These are phyloP conservation scores for Eugnorisma glareosa DNA, from an alignment of 2,888 invertebrate genomes.

Conservation along the genomic window DNA sequence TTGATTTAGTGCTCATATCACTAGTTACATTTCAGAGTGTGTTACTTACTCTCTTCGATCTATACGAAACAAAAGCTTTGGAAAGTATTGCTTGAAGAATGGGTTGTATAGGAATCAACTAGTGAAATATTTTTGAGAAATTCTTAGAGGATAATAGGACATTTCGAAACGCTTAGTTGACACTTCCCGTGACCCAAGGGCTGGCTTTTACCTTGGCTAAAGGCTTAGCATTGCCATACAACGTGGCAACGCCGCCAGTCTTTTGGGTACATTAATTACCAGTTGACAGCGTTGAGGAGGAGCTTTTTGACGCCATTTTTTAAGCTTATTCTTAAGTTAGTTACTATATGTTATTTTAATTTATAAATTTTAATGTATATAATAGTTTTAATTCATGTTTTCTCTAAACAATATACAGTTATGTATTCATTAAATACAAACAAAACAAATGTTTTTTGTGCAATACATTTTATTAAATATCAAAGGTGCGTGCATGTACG, in stretches of 20 bases:
- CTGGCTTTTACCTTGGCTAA: no score
- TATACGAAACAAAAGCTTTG: conserved; percentile 37
- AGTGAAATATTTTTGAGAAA: not conserved
- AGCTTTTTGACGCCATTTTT: no score
- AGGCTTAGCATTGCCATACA: no score
- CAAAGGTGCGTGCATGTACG: not conserved
- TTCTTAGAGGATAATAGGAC: not conserved
- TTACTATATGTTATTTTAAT: no score
- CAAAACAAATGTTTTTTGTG: not conserved
- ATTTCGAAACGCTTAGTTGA: no score
- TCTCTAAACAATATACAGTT: not conserved
- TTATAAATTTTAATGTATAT: no score
- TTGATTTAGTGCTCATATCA: conserved; percentile 58
- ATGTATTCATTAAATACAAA: not conserved
- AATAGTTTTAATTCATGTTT: not conserved
- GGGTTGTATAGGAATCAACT: not conserved
- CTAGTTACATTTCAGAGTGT: conserved; percentile 14
- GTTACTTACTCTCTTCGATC: conserved; percentile 28
- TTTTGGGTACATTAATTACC: no score
- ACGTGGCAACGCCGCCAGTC: no score
- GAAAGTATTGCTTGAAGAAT: conserved; percentile 21
- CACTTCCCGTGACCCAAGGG: no score
- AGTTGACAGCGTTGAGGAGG: no score
- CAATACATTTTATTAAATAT: not conserved
- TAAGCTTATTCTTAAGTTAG: no score